These are phyloP conservation scores for Natator depressus DNA, from an alignment of 2,113 vertebrate genomes.

Conservation along the genomic window DNA sequence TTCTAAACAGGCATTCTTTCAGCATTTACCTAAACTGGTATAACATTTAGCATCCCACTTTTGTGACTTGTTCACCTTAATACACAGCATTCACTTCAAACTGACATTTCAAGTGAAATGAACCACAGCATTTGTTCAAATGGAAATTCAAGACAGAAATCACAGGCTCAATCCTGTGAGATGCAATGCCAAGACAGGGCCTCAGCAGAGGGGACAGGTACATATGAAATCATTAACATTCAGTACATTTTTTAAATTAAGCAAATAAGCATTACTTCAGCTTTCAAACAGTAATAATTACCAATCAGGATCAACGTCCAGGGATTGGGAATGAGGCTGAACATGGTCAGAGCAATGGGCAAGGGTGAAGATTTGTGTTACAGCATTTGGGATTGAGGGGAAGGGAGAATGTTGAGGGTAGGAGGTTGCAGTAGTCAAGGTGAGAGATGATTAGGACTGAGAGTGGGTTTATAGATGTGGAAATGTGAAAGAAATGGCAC, in stretches of 20 bases:
- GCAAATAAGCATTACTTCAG: neutral
- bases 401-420: neutral
- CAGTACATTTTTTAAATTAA: neutral
- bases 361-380: neutral
- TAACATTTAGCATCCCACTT: neutral
- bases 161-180: neutral
- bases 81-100: neutral
- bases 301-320: neutral
- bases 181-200: neutral
- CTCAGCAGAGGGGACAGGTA: neutral
- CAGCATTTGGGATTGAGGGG: neutral
- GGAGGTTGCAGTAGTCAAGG: neutral
- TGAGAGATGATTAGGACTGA: neutral
- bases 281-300: neutral
- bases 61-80: neutral
- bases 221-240: neutral
- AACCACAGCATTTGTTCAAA: rapidly evolving
- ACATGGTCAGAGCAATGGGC: neutral
- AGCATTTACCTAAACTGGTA: rapidly evolving
- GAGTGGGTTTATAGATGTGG: neutral
- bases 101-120: neutral
- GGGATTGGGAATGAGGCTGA: neutral
- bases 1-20: neutral
- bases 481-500: neutral
- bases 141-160: neutral